Evolutionary conservation across 2,888 invertebrate species (phyloP).

Genomic region (Thera britannica): DNA sequence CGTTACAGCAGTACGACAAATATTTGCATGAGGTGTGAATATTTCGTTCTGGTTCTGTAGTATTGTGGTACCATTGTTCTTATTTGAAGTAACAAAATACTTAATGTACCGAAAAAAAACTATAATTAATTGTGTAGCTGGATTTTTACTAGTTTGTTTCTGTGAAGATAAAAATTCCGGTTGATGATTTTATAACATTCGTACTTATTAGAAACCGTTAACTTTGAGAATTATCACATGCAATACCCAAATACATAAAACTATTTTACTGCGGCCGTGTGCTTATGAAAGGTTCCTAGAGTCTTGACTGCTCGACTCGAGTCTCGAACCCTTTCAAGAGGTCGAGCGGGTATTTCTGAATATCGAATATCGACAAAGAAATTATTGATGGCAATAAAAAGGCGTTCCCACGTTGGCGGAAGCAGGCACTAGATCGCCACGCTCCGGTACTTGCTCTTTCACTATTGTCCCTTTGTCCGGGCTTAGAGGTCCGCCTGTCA

Average conservation of each 20-base stretch:
- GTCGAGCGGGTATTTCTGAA: conserved; percentile 42
- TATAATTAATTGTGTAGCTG: too few relatives aligned
- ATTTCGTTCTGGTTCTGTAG: too few relatives aligned
- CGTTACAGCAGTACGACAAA: too few relatives aligned
- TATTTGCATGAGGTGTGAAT: too few relatives aligned
- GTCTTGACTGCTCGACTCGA: conserved; percentile 23
- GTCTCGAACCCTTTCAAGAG: conserved; percentile 30
- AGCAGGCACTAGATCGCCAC: conserved; percentile 72
- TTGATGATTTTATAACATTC: too few relatives aligned
- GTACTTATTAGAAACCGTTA: too few relatives aligned
- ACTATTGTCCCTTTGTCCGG: conserved; percentile 77
- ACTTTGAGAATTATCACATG: too few relatives aligned
- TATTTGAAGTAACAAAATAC: too few relatives aligned
- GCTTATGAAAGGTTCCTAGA: conserved; percentile 11
- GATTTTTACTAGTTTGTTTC: too few relatives aligned
- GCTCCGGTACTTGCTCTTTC: conserved; percentile 78
- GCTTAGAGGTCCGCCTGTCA: conserved; percentile 66
- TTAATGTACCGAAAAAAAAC: too few relatives aligned
- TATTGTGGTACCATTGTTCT: too few relatives aligned
- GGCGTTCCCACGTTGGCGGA: conserved; percentile 80
- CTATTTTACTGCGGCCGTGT: background rate
- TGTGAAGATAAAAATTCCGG: too few relatives aligned
- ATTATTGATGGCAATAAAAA: conserved; percentile 66
- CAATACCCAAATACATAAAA: background rate
- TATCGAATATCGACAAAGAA: conserved; percentile 58